Percentiles rank a stretch among this genome's conserved stretches.
These are phyloP conservation scores for Drosophila kuntzei DNA, from an alignment of 2,888 invertebrate species.

Conservation along the genomic window DNA sequence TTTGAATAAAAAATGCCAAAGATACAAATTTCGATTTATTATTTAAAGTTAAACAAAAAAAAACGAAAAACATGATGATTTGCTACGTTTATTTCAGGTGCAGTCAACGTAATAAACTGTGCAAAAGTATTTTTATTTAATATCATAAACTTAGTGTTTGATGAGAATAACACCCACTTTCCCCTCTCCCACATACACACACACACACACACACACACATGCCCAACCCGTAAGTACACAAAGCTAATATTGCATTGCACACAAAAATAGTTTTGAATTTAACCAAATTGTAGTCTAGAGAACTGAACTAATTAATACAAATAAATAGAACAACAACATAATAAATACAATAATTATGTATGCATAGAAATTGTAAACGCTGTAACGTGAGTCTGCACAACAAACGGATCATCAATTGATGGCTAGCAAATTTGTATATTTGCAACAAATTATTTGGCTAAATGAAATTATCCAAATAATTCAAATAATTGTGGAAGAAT, in stretches of 20 bases:
- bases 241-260: conserved; percentile 23
- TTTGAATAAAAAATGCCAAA: conserved; percentile 82
- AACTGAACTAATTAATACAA: conserved; percentile 41
- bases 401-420: conserved; percentile 19
- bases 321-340: conserved; percentile 12
- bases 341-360: conserved; percentile 48
- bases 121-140: not conserved
- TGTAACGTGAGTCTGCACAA: conserved; percentile 20
- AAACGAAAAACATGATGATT: not conserved
- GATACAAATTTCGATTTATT: conserved; percentile 52
- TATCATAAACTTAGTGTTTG: not conserved
- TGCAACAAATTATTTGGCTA: conserved; percentile 40
- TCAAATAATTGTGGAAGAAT: conserved; percentile 26
- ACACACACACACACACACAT: not conserved
- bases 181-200: not conserved
- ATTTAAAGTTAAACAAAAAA: conserved; percentile 11
- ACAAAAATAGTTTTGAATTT: conserved; percentile 45
- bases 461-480: conserved; percentile 27
- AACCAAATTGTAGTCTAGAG: conserved; percentile 48
- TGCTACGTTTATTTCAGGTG: conserved; percentile 1
- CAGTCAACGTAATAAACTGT: conserved; percentile 7
- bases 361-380: conserved; percentile 40
- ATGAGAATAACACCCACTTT: not conserved
- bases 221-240: conserved; percentile 35
- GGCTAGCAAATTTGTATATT: conserved; percentile 29